Evolutionary conservation across 2,888 invertebrate species (phyloP).

Genomic region (Pachydiplax longipennis): DNA sequence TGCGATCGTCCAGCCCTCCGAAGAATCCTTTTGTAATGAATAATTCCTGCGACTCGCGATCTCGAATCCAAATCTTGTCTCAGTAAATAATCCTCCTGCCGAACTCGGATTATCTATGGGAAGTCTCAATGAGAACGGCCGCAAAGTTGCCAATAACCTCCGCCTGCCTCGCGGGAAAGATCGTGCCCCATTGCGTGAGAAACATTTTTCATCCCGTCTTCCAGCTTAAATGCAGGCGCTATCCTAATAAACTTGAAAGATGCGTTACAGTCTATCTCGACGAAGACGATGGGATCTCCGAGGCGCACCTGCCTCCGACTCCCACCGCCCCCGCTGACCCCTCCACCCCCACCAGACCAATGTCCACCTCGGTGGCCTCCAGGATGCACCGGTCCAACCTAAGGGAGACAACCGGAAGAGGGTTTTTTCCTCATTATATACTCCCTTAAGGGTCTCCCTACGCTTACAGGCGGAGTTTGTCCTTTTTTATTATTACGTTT

Average conservation of each 20-base stretch:
- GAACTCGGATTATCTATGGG: background rate
- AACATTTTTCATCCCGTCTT: conserved; percentile 23
- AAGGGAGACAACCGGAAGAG: background rate
- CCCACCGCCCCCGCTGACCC: conserved; percentile 16
- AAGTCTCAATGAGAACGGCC: conserved; percentile 24
- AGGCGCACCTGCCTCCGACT: conserved; percentile 29
- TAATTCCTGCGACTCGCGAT: background rate
- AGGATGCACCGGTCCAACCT: conserved; percentile 16
- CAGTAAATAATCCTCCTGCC: background rate
- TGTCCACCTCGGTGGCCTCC: conserved; percentile 3
- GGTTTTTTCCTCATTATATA: background rate
- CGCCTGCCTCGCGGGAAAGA: background rate
- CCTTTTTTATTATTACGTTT: background rate
- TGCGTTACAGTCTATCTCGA: conserved; percentile 20
- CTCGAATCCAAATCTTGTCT: background rate
- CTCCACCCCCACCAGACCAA: background rate
- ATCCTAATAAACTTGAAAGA: conserved; percentile 43
- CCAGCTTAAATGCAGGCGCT: conserved; percentile 35
- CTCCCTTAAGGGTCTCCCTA: background rate
- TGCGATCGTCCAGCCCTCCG: background rate
- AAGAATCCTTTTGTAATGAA: background rate
- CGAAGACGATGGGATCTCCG: conserved; percentile 30
- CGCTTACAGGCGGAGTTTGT: background rate
- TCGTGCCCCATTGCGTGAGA: conserved; percentile 24
- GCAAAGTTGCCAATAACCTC: conserved; percentile 18